Percentiles rank a stretch among this genome's conserved stretches.
Evolutionary conservation across 1,140 invertebrate genomes (phyloP).

Genomic region (Bombus haemorrhoidalis): DNA sequence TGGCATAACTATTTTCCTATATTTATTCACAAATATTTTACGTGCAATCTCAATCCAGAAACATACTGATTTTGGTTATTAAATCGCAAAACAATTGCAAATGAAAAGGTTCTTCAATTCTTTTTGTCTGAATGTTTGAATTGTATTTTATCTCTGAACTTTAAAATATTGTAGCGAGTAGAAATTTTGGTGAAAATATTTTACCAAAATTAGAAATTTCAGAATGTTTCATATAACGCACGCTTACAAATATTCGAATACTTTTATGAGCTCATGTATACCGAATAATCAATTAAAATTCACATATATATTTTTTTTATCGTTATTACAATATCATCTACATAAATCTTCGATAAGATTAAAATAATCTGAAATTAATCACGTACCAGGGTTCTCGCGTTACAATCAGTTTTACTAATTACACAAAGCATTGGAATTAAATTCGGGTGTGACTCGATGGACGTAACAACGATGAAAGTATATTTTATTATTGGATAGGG

Average conservation of each 20-base stretch:
- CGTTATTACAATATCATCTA: not conserved
- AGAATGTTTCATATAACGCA: too few relatives aligned
- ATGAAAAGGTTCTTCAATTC: not conserved
- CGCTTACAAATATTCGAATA: too few relatives aligned
- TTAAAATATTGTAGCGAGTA: too few relatives aligned
- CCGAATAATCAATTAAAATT: too few relatives aligned
- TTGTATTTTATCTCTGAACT: too few relatives aligned
- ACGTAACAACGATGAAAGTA: not conserved
- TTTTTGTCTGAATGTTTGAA: too few relatives aligned
- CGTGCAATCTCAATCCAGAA: not conserved
- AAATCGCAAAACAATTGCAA: not conserved
- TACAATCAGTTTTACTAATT: not conserved
- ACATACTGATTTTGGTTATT: not conserved
- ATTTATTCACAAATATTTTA: not conserved
- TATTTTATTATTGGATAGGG: not conserved
- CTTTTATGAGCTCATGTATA: too few relatives aligned
- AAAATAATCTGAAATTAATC: not conserved
- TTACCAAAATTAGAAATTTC: too few relatives aligned
- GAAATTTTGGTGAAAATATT: too few relatives aligned
- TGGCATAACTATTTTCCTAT: not conserved
- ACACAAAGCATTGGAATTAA: not conserved
- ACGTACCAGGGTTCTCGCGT: not conserved
- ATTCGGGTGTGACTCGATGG: not conserved
- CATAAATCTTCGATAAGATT: not conserved
- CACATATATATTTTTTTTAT: too few relatives aligned